phyloP scores from a whole-genome alignment of 92 coral and sea anemone genomes.

The Scolanthus callimorphus region DNA sequence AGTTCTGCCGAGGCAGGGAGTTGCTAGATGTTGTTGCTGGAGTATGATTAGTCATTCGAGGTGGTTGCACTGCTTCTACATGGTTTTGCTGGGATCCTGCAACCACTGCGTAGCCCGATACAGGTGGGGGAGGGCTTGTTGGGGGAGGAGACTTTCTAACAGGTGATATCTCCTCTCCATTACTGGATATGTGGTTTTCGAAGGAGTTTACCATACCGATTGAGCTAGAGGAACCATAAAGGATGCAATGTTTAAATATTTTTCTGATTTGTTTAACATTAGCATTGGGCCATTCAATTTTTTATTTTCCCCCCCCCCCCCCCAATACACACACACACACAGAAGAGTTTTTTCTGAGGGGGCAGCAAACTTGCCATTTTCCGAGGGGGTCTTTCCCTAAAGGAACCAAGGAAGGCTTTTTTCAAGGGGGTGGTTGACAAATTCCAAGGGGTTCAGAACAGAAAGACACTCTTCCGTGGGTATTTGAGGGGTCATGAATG shows the following conservation, averaged over 20 bases:
- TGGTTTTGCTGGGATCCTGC: slow-evolving; percentile 90
- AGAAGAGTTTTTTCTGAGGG: no score
- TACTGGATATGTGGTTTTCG: slow-evolving; percentile 80
- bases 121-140: slow-evolving; percentile 86
- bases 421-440: no score
- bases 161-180: slow-evolving; percentile 52
- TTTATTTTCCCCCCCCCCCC: no score
- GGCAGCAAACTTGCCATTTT: no score
- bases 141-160: slow-evolving; percentile 51
- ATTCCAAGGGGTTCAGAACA: no score
- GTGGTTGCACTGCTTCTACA: slow-evolving; percentile 60
- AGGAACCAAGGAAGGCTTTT: no score
- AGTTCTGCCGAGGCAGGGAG: slow-evolving; percentile 23
- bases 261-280: no score
- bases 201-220: slow-evolving; percentile 57
- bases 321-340: no score
- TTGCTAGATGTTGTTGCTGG: slow-evolving; percentile 33
- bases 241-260: background rate
- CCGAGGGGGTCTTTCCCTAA: no score
- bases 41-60: slow-evolving; percentile 67
- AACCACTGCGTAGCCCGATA: slow-evolving; percentile 95
- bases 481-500: no score
- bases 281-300: no score
- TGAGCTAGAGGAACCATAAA: slow-evolving; percentile 9
- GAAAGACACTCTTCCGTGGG: no score